Conservation (phyloP, 2,113 vertebrate genomes). For the Trematomus loennbergii region DNA sequence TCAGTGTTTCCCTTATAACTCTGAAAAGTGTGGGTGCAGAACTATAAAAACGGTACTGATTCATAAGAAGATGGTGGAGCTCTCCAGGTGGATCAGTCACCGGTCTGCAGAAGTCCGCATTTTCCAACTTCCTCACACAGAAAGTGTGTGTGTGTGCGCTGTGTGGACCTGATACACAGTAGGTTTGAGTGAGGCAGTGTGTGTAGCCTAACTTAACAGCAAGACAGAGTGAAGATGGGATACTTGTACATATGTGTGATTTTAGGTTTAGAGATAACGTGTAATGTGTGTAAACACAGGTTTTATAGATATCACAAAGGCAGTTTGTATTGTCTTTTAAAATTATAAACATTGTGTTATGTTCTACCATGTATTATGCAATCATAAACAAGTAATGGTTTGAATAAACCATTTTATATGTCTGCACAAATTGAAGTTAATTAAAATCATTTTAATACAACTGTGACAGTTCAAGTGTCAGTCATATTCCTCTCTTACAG, state of each 20-base stretch:
- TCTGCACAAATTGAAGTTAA: conserved; percentile 89
- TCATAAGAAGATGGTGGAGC: neutral
- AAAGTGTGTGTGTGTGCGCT: neutral
- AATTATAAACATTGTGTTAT: conserved; percentile 51
- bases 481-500: neutral
- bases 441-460: conserved; percentile 58
- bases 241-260: conserved; percentile 86
- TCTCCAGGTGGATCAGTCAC: conserved; percentile 41
- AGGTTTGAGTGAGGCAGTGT: neutral
- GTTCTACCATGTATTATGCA: conserved; percentile 81
- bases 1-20: conserved; percentile 25
- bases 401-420: conserved; percentile 89
- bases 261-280: conserved; percentile 84
- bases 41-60: neutral
- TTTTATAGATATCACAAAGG: conserved; percentile 68
- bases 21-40: conserved; percentile 36
- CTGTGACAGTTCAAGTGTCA: neutral
- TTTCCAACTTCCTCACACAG: conserved; percentile 36
- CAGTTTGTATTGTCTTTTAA: conserved; percentile 82
- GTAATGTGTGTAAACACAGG: conserved; percentile 83
- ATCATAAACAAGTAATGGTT: conserved; percentile 85
- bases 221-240: neutral
- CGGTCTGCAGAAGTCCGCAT: conserved; percentile 75
- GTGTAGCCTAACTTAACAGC: neutral
- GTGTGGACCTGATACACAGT: neutral